phyloP scores from a whole-genome alignment of 2,888 invertebrate species.

The Cheilosia vernalis region DNA sequence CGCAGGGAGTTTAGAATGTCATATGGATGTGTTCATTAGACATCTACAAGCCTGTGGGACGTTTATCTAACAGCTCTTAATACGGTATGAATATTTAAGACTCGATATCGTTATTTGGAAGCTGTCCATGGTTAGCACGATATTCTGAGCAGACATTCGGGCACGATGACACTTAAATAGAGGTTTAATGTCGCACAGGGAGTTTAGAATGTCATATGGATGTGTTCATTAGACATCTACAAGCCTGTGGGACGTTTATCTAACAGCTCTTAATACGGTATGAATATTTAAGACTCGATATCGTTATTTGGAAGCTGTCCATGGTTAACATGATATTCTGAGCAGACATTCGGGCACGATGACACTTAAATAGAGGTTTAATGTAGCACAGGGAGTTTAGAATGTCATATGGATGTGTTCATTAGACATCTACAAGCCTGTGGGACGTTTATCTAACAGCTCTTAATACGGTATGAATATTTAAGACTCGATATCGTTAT shows the following conservation, averaged over 20 bases:
- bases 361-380: too few species aligned
- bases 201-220: slow-evolving; percentile 35
- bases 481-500: too few species aligned
- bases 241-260: slow-evolving; percentile 12
- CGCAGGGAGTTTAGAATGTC: slow-evolving; percentile 26
- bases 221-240: slow-evolving; percentile 33
- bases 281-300: not conserved
- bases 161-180: not conserved
- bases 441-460: too few species aligned
- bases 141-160: not conserved
- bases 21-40: slow-evolving; percentile 25
- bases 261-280: slow-evolving; percentile 25
- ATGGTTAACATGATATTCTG: not conserved
- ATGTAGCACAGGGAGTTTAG: too few species aligned
- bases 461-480: too few species aligned
- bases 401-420: too few species aligned
- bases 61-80: slow-evolving; percentile 26
- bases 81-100: not conserved
- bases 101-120: slow-evolving; percentile 12
- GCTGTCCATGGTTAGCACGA: not conserved
- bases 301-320: slow-evolving; percentile 21
- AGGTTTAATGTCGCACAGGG: not conserved
- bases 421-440: too few species aligned
- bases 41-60: slow-evolving; percentile 25
- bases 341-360: not conserved